phyloP scores from a whole-genome alignment of 2,888 invertebrate species.

The Synergus japonicus region DNA sequence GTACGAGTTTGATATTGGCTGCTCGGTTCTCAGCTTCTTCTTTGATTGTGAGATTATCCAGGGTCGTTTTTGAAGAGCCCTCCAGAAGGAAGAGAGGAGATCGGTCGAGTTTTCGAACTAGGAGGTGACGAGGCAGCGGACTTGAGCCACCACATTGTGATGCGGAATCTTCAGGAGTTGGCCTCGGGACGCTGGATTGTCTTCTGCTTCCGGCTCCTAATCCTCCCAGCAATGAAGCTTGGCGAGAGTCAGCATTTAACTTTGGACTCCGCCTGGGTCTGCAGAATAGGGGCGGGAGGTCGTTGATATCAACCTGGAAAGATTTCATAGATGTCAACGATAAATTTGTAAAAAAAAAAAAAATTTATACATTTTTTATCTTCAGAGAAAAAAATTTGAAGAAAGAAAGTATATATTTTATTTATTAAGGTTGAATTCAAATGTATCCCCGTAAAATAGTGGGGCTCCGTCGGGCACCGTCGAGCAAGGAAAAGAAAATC shows the following conservation, averaged over 20 bases:
- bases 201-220: conserved; percentile 81
- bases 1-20: conserved; percentile 69
- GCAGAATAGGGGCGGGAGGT: conserved; percentile 87
- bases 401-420: no score
- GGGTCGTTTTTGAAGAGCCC: conserved; percentile 77
- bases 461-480: no score
- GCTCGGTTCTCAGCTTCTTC: conserved; percentile 67
- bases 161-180: conserved; percentile 67
- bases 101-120: conserved; percentile 76
- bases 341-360: no score
- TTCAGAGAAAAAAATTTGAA: no score
- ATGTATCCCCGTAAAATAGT: no score
- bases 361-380: no score
- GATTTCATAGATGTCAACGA: background rate
- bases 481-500: no score
- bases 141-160: conserved; percentile 76
- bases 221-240: conserved; percentile 86
- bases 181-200: conserved; percentile 82
- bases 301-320: conserved; percentile 71
- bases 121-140: conserved; percentile 74
- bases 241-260: conserved; percentile 86
- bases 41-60: conserved; percentile 72
- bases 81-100: conserved; percentile 79
- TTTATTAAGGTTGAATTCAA: no score
- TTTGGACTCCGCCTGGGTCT: conserved; percentile 89